phyloP scores from a whole-genome alignment of 2,113 vertebrate genomes.

The Triplophysa tibetana region DNA sequence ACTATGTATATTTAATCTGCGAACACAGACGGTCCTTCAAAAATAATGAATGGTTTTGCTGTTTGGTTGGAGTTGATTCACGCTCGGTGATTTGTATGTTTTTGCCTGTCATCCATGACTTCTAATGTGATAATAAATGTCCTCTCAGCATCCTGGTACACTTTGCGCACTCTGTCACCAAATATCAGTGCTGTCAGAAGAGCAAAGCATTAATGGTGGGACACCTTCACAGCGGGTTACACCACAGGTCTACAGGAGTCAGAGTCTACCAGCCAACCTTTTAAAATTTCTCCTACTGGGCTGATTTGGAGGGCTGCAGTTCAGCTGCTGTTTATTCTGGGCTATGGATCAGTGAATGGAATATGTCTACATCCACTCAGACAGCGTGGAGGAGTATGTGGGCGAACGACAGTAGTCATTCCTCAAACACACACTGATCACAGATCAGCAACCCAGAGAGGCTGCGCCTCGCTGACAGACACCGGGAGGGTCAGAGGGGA shows the following conservation, averaged over 20 bases:
- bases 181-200: slow-evolving; percentile 72
- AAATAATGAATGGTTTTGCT: background rate
- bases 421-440: slow-evolving; percentile 29
- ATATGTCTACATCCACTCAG: slow-evolving; percentile 84
- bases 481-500: background rate
- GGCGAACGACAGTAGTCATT: slow-evolving; percentile 61
- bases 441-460: slow-evolving; percentile 65
- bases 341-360: slow-evolving; percentile 81
- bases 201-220: slow-evolving; percentile 28
- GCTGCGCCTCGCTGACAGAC: slow-evolving; percentile 64
- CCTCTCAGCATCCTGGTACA: slow-evolving; percentile 62
- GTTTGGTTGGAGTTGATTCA: background rate
- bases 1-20: background rate
- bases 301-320: slow-evolving; percentile 67
- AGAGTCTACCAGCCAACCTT: slow-evolving; percentile 65
- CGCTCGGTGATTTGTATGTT: slow-evolving; percentile 24
- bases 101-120: slow-evolving; percentile 51
- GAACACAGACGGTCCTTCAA: background rate
- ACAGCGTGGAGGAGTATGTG: slow-evolving; percentile 74
- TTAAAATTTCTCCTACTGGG: slow-evolving; percentile 65
- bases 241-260: slow-evolving; percentile 49
- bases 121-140: slow-evolving; percentile 61
- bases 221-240: slow-evolving; percentile 47
- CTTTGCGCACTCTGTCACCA: slow-evolving; percentile 64
- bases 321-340: slow-evolving; percentile 77